A percentile compares a stretch with the other conserved stretches of the same genome.
Conservation (phyloP, 2,888 invertebrate species). For the Leucophenga montana region DNA sequence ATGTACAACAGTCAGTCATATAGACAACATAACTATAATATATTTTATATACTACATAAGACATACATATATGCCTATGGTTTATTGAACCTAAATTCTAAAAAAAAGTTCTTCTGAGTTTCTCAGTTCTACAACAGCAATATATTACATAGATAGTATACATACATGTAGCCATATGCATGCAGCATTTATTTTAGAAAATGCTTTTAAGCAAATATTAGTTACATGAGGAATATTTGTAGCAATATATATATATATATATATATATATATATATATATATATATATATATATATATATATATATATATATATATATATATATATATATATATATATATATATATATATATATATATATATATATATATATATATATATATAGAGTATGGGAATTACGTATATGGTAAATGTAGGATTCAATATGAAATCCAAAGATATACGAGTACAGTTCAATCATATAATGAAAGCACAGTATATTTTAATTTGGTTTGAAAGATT, state of each 20-base stretch:
- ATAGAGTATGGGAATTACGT: not conserved
- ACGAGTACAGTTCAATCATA: too few relatives aligned
- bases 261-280: slow-evolving; percentile 5
- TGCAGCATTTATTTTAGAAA: slow-evolving; percentile 13
- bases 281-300: slow-evolving; percentile 1
- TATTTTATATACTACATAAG: slow-evolving; percentile 40
- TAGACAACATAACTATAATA: slow-evolving; percentile 41
- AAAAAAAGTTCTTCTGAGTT: not conserved
- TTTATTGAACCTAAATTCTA: slow-evolving; percentile 5
- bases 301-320: slow-evolving; percentile 14
- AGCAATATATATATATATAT: slow-evolving; percentile 7
- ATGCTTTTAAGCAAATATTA: slow-evolving; percentile 8
- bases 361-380: slow-evolving; percentile 11
- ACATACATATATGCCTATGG: slow-evolving; percentile 29
- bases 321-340: not conserved
- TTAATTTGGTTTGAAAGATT: slow-evolving; percentile 30
- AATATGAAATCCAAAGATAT: not conserved
- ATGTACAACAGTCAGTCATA: not conserved
- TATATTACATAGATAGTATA: not conserved
- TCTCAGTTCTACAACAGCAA: not conserved
- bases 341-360: not conserved
- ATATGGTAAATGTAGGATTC: not conserved
- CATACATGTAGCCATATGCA: not conserved
- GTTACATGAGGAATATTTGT: slow-evolving; percentile 19
- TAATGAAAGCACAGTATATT: slow-evolving; percentile 36